These are phyloP conservation scores for Atlantisia rogersi DNA, from an alignment of 2,113 vertebrate species.

Conservation along the genomic window DNA sequence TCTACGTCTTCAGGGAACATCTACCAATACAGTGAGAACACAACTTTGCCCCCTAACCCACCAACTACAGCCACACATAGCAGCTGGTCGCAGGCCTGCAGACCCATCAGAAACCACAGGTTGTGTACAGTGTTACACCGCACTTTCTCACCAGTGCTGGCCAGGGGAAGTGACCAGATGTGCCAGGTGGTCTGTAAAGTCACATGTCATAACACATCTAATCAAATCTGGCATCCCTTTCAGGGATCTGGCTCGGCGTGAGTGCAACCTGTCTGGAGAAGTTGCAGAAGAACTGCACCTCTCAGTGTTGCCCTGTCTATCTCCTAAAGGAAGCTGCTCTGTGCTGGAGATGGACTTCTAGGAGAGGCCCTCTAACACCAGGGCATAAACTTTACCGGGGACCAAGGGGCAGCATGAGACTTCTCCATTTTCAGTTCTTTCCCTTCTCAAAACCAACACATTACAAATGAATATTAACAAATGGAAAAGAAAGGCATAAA, in stretches of 20 bases:
- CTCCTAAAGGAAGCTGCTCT: not conserved
- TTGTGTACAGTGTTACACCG: not conserved
- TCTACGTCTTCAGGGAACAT: not conserved
- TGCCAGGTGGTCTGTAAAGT: not conserved
- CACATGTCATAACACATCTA: not conserved
- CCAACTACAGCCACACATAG: not conserved
- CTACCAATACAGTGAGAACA: not conserved
- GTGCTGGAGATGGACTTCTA: not conserved
- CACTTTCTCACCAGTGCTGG: fast-evolving
- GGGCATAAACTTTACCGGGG: not conserved
- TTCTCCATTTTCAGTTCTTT: not conserved
- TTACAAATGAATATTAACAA: not conserved
- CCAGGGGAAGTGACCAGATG: not conserved
- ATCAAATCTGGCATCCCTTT: not conserved
- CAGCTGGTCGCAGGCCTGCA: not conserved
- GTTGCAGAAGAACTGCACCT: not conserved
- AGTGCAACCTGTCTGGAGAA: not conserved
- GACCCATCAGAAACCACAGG: not conserved
- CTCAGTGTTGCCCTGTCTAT: not conserved
- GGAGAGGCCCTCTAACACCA: not conserved
- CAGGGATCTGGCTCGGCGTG: not conserved
- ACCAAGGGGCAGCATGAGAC: not conserved
- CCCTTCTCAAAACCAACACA: not conserved
- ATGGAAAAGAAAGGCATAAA: not conserved
- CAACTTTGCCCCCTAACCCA: not conserved